Base-by-base conservation (phyloP, 1,140 invertebrate genomes). In the Delia radicum region DNA sequence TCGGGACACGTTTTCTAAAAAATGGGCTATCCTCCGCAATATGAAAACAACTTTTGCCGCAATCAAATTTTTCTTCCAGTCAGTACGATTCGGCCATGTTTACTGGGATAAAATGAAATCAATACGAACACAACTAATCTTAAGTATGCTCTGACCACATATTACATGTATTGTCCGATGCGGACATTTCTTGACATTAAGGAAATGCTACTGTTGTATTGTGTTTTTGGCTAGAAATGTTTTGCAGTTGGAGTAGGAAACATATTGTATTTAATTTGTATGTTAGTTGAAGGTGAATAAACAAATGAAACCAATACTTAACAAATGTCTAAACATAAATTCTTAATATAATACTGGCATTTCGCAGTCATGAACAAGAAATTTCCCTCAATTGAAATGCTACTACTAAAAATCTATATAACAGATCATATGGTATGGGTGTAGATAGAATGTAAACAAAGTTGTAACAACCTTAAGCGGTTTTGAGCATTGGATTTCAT, bases 271-370 rank as follows among this genome's bases (percentile, higher is more conserved):
- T 69, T 69, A 33, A 37, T 65, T 65, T 65, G 24, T 27, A n/a
- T 65, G 10, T 7, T 7, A 33, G 18, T 33, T 28, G 29, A 33
- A 33, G 65, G 65, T 33, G 65, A 33, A 33, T 69, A 69, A 69
- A 69, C 65, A 69, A 69, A 69, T 69, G 65, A 69, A 69, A 69
- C 65, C 65, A 69, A 69, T 69, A 69, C 65, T 69, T 69, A 69
- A 69, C 29, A 69, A 69, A 69, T 69, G 65, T 69, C 65, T 33
- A 10, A 69, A 69, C 29, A 69, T 69, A 69, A 69, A 69, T 69
- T 69, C 65, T 69, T 37, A 33, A 33, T 29, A 55, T 55, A n/a
- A 18, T 55, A 21, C 18, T 1, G 24, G 48, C 48, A 55, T 3
- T 48, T n/a, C n/a, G 15, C 46, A 55, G n/a, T 15, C 37, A 42